Percentiles rank a stretch among this genome's conserved stretches.
Evolutionary conservation across 2,113 vertebrate species (phyloP).

Genomic region (Pavo muticus): DNA sequence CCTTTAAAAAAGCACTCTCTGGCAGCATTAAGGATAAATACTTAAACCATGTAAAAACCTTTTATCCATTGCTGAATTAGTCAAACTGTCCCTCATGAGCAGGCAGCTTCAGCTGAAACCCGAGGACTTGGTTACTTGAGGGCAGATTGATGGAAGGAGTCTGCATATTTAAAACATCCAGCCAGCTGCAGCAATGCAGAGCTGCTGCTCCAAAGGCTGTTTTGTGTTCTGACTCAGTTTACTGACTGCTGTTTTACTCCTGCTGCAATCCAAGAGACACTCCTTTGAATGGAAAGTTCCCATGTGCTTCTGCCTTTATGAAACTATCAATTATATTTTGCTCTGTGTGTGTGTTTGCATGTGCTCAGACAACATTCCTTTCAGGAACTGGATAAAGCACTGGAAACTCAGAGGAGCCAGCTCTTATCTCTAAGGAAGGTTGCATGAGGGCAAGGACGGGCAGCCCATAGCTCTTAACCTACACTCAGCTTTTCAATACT

Average conservation of each 20-base stretch:
- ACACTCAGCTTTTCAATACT: neutral
- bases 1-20: neutral
- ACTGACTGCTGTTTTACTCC: neutral
- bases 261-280: neutral
- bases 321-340: neutral
- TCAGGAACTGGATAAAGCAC: neutral
- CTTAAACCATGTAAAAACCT: slow-evolving; percentile 25
- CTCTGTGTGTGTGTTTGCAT: neutral
- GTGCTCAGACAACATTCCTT: neutral
- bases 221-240: neutral
- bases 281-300: neutral
- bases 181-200: neutral
- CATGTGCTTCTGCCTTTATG: neutral
- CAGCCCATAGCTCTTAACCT: neutral
- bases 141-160: slow-evolving; percentile 6
- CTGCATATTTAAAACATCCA: neutral
- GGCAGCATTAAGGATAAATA: slow-evolving; percentile 11
- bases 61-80: slow-evolving; percentile 2
- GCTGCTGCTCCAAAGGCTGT: neutral
- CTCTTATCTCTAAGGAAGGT: neutral
- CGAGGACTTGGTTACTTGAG: neutral
- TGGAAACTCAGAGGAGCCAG: neutral
- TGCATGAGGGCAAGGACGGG: neutral
- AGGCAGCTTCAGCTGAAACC: neutral
- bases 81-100: slow-evolving; percentile 25